Evolutionary conservation across 2,113 vertebrate species (phyloP), one percentile per base, ranked within the genome.

Genomic region (Illadopsis cleaveri): DNA sequence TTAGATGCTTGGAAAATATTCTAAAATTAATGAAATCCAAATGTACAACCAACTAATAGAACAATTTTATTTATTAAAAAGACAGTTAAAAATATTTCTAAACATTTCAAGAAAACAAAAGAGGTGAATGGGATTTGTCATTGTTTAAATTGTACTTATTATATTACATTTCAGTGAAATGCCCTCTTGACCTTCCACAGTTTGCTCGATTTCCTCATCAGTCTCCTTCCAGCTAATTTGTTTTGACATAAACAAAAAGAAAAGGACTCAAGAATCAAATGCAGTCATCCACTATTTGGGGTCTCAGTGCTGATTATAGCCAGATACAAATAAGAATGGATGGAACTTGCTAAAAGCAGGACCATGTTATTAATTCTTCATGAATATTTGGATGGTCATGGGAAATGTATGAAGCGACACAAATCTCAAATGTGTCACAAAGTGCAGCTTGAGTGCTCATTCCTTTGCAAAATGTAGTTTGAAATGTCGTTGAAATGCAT

Each of bases 1-100:
- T 98, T 97, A 97, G 96, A 96, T 95, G 91, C 93, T 95, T 98
- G 95, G 97, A 97, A 97, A 97, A 97, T 92, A 72, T 95, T 96
- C 83, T 86, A 89, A 96, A 97, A 97, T 95, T 97, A 98, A 98
- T 98, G 97, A 97, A 97, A 96, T 90, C 96, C 97, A 98, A 98
- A 97, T 97, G 97, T 91, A 97, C 50, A 79, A 91, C 86, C 90
- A 96, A 97, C 90, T 86, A 97, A 97, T 92, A 97, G 97, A 95
- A 97, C 94, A 90, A 97, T 97, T 97, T 97, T 97, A 97, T 98
- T 97, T 98, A 86, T 47, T 95, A 96, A 96, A 93, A 93, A 80
- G 86, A 83, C 4, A 44, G 94, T 97, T 94, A 93, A 97, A 97
- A 96, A 95, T 96, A 96, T 97, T 97, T 96, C 93, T 96, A 94